A percentile compares a stretch with the other conserved stretches of the same genome.
Conservation (phyloP, 1,140 invertebrate species). For the Paracyclopina nana region DNA sequence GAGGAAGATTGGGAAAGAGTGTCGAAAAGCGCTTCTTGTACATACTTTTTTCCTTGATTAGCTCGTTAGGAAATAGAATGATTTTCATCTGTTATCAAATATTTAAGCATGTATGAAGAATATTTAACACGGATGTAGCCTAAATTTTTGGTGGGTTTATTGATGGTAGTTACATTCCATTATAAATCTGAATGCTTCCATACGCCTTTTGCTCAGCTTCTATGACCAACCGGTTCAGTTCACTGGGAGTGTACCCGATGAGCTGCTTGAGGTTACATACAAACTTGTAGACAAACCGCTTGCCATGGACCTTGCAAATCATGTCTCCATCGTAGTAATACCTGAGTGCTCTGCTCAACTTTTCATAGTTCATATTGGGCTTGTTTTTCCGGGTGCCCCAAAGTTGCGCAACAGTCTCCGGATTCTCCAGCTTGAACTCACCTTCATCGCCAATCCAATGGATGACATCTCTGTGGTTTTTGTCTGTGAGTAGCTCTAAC, state of each 20-base stretch:
- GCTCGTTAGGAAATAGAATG: too few species aligned
- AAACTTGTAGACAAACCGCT: constrained; percentile 77
- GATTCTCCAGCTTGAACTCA: constrained; percentile 33
- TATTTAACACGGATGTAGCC: too few species aligned
- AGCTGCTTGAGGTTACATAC: constrained; percentile 62
- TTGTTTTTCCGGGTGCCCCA: constrained; percentile 81
- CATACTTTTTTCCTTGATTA: too few species aligned
- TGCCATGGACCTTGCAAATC: constrained; percentile 50
- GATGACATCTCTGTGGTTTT: constrained; percentile 26
- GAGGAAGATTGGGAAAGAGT: too few species aligned
- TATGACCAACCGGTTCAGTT: constrained; percentile 51
- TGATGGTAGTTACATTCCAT: too few species aligned
- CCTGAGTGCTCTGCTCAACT: constrained; percentile 60
- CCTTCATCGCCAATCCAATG: constrained; percentile 32
- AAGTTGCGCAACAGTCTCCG: constrained; percentile 54
- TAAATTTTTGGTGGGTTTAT: too few species aligned
- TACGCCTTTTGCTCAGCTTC: too few species aligned
- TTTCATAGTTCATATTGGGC: constrained; percentile 85
- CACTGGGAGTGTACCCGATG: constrained; percentile 55
- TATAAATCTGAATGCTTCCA: too few species aligned
- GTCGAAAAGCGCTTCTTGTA: too few species aligned
- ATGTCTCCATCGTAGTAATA: constrained; percentile 55
- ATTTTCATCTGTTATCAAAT: too few species aligned
- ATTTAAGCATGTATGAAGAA: too few species aligned
- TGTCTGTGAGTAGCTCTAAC: constrained; percentile 60